phyloP scores from a whole-genome alignment of 1,140 invertebrate species.

The Drosophila nigrodunni region DNA sequence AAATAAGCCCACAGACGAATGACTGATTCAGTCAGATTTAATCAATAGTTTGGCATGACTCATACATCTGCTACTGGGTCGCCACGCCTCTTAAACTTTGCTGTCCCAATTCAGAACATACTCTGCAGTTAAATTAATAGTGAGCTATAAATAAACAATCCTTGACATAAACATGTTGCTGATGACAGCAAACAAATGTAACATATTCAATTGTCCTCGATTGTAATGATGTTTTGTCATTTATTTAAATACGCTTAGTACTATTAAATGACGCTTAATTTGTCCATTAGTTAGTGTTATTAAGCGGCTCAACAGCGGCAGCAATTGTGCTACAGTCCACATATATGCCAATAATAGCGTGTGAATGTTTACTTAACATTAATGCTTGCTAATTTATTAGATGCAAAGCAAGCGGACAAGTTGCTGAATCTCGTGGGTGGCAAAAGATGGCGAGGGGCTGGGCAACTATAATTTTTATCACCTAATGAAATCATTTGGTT shows the following conservation, averaged over 20 bases:
- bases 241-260: conserved; percentile 58
- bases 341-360: conserved; percentile 46
- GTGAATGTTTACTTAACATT: conserved; percentile 59
- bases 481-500: conserved; percentile 73
- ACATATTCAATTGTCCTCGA: conserved; percentile 28
- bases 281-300: conserved; percentile 38
- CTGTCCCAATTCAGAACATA: too few species aligned
- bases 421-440: neutral
- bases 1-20: too few species aligned
- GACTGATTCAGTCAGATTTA: too few species aligned
- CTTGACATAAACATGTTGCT: conserved; percentile 15
- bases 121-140: neutral
- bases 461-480: conserved; percentile 13
- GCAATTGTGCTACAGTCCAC: conserved; percentile 25
- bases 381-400: conserved; percentile 55
- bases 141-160: neutral
- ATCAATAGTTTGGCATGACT: too few species aligned
- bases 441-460: neutral
- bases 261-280: conserved; percentile 79
- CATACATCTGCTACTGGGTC: too few species aligned
- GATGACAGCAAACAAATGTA: conserved; percentile 16
- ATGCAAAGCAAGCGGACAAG: conserved; percentile 38
- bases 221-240: conserved; percentile 60
- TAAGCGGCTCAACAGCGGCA: conserved; percentile 1
- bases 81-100: too few species aligned